A percentile compares a stretch with the other conserved stretches of the same genome.
These are phyloP conservation scores for Peromyscus leucopus DNA, from an alignment of 2,113 vertebrate species.

Conservation along the genomic window DNA sequence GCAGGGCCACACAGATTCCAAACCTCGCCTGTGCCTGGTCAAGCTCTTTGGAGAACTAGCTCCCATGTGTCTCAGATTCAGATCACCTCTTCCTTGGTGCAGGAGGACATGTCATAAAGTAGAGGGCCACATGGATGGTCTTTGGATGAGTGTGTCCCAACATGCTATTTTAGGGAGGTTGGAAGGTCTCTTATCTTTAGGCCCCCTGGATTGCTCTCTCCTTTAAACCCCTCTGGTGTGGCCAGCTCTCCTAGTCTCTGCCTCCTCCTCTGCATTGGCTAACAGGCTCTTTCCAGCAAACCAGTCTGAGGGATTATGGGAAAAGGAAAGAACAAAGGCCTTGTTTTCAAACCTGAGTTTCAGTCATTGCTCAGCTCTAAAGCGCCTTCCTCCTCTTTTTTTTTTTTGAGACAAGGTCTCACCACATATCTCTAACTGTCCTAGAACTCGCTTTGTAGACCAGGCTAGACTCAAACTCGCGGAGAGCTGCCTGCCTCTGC, in stretches of 20 bases:
- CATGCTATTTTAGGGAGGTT: not conserved
- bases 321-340: conserved; percentile 43
- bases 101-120: not conserved
- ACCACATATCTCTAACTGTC: not conserved
- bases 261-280: not conserved
- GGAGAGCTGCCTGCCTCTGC: not conserved
- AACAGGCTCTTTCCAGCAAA: conserved; percentile 5
- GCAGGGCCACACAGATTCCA: not conserved
- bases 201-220: not conserved
- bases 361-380: not conserved
- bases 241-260: not conserved
- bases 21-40: not conserved
- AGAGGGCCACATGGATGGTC: not conserved
- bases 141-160: not conserved
- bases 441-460: not conserved
- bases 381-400: not conserved
- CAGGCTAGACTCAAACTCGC: not conserved
- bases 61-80: not conserved
- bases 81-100: not conserved
- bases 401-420: not conserved
- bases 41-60: not conserved
- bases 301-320: not conserved
- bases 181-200: not conserved
- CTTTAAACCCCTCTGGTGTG: not conserved
- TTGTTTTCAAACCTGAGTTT: not conserved